phyloP scores from a whole-genome alignment of 1,140 invertebrate species.

The Wasmannia auropunctata region DNA sequence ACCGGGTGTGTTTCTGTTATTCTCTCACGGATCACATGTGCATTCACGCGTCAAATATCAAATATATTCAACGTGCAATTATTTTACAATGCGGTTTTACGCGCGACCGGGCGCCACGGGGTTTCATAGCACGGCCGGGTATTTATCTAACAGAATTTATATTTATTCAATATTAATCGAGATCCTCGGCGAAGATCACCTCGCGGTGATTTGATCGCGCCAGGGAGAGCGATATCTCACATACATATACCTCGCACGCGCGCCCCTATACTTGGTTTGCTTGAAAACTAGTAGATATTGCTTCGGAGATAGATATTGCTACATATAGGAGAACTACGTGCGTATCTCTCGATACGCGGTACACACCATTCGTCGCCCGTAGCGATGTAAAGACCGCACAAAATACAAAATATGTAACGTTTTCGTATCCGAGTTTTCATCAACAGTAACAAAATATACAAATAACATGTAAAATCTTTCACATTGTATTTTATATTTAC shows the following conservation, averaged over 20 bases:
- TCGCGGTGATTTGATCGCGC: conserved; percentile 3
- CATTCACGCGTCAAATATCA: conserved; percentile 17
- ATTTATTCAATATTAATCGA: conserved; percentile 25
- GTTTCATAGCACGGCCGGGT: not conserved
- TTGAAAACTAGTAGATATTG: conserved; percentile 15
- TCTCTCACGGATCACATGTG: not conserved
- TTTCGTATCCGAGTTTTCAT: not conserved
- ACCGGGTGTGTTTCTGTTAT: too few species aligned
- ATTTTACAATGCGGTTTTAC: not conserved
- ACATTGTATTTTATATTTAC: not conserved
- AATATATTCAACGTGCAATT: conserved; percentile 7
- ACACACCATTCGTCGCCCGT: not conserved
- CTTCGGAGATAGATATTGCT: not conserved
- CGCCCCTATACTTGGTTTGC: not conserved
- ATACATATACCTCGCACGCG: too few species aligned
- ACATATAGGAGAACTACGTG: not conserved
- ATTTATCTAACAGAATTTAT: conserved; percentile 31
- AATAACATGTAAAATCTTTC: not conserved
- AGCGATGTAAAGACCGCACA: not conserved
- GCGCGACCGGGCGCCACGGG: not conserved
- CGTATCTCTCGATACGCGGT: not conserved
- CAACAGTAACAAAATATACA: not conserved
- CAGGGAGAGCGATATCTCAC: not conserved
- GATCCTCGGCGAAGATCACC: too few species aligned
- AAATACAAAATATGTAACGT: not conserved